Base-by-base conservation (phyloP, 92 coral and sea anemone genomes). In the Isaurus tuberculatus region DNA sequence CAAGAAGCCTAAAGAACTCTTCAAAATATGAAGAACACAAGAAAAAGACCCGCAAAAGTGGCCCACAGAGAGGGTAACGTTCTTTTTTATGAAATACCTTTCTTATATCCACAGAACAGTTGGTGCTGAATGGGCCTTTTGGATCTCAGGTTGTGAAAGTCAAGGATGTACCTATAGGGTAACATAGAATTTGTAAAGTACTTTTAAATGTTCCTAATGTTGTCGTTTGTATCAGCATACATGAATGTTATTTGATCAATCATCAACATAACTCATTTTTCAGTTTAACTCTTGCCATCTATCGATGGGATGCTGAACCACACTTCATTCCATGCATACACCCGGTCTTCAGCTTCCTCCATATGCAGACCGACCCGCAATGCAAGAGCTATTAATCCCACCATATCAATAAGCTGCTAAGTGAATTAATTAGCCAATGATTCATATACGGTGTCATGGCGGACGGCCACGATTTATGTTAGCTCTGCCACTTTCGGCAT, bases 21-120 rank as follows among this genome's bases (percentile, higher is more conserved):
- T 28, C 83, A 19, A 85, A 75, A 49, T 85, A 85, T 65, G 88
- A 85, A 42, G 88, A 29, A 20, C 66, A 42, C 63, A 85, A 85
- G 71, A 65, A 74, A 81, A 75, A 19, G 77, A 66, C 88, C 16
- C 69, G 79, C n/a, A 75, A 75, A 74, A 85, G 53, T 85, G 88
- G 84, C 70, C 70, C 83, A 80, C 83, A 85, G 71, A 85, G 83
- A 85, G 83, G 88, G 88, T 85, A 85, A 85, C 72, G 67, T 44
- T 29, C 17, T 26, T 63, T 63, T 65, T 48, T 9, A 9, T 20
- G 31, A 26, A 63, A 63, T 63, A 25, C 33, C 68, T 25, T 63
- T 23, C 33, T 26, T 0, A 23, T 63, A 8, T 63, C 13, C 13
- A 1, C 3, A 37, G 5, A 4, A 37, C 13, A 26, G 2, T 10